Conservation (phyloP, 2,888 invertebrate genomes). For the Schizaphis graminum region DNA sequence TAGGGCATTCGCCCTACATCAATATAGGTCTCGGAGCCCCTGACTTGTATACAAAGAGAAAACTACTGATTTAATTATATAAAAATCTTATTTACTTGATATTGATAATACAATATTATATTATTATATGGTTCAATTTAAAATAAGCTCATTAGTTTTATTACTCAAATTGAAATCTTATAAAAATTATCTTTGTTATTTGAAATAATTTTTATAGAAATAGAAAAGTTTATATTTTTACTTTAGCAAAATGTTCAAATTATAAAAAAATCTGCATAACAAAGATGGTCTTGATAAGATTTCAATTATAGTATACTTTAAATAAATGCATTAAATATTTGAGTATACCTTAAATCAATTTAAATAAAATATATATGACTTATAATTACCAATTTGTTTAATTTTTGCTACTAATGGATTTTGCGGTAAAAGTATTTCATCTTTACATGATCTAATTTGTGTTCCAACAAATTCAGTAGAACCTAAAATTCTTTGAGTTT, state of each 20-base stretch:
- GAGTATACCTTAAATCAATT: not conserved
- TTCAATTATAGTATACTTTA: not conserved
- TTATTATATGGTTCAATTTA: not conserved
- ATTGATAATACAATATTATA: not conserved
- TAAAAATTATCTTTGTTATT: not conserved
- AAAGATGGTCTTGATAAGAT: not conserved
- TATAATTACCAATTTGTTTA: constrained; percentile 77
- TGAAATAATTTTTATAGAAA: not conserved
- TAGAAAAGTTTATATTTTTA: not conserved
- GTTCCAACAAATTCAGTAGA: constrained; percentile 91
- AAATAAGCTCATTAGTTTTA: not conserved
- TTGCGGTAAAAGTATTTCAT: constrained; percentile 88
- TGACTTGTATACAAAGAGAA: too few relatives aligned
- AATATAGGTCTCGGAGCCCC: too few relatives aligned
- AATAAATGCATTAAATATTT: not conserved
- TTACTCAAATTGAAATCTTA: not conserved
- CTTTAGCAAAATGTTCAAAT: not conserved
- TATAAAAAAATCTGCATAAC: not conserved
- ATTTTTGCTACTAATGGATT: constrained; percentile 83
- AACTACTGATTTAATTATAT: too few relatives aligned
- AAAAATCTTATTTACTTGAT: too few relatives aligned
- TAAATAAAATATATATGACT: constrained; percentile 39
- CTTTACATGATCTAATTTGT: constrained; percentile 91
- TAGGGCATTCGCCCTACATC: too few relatives aligned
- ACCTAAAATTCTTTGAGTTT: constrained; percentile 93